These are phyloP conservation scores for Otolemur crassicaudatus DNA, from an alignment of 2,797 vertebrate species.

Conservation along the genomic window DNA sequence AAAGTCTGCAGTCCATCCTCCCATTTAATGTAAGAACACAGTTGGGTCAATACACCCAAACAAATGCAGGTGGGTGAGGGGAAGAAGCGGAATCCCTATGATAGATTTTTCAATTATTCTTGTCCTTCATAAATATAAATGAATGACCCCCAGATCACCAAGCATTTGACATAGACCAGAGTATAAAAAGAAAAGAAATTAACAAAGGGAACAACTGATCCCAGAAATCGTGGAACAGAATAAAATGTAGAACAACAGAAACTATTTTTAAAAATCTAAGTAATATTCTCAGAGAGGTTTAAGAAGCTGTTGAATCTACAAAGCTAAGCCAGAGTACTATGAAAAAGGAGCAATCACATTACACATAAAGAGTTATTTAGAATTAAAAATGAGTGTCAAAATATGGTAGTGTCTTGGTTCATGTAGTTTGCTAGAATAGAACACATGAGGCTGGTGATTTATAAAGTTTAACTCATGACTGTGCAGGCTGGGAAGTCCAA, in stretches of 20 bases:
- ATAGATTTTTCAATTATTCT: neutral
- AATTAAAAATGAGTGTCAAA: neutral
- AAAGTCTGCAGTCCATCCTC: neutral
- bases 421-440: neutral
- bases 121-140: neutral
- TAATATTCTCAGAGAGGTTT: neutral
- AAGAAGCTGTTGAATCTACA: neutral
- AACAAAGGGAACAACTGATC: neutral
- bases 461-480: neutral
- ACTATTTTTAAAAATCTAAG: neutral
- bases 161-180: neutral
- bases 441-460: neutral
- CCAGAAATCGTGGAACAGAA: neutral
- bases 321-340: neutral
- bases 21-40: neutral
- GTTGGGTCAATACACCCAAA: neutral
- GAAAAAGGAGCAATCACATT: neutral
- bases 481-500: neutral
- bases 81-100: neutral
- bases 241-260: neutral
- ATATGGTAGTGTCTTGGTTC: neutral
- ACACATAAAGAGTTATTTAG: neutral
- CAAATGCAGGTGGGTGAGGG: neutral
- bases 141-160: neutral
- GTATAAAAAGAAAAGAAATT: neutral